Evolutionary conservation across 2,113 vertebrate genomes (phyloP), one percentile per base, ranked within the genome.

Genomic region (Geococcyx californianus): DNA sequence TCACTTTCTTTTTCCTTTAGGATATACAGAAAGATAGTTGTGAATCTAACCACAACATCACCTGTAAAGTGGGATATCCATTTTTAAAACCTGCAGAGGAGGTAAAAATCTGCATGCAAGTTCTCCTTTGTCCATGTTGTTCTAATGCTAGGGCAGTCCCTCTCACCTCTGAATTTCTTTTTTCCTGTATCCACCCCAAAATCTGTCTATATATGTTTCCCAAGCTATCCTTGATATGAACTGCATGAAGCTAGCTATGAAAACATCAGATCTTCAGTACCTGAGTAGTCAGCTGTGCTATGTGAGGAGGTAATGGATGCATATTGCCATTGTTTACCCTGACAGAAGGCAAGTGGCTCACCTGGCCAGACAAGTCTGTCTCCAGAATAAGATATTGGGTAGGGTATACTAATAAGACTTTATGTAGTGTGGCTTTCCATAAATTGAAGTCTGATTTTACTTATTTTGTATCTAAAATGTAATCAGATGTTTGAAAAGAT

Each of bases 21-120:
- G 98, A 97, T 51, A 98, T 98, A 90, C 98, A 98, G 38, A 99
- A 98, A 94, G 98, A 97, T n/a, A 98, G 97, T 4, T 99, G 98
- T 97, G 97, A 98, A 78, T 97, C 98, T 29, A 98, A 98, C 70
- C 98, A 95, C 20, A 99, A 97, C 83, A 95, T 99, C 93, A 98
- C 98, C 44, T 99, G 99, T 91, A 99, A 98, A 82, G 98, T 99
- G 45, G 99, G 99, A 83, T 99, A 99, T 89, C 99, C 99, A 13
- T 99, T 99, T 96, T 97, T 99, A 87, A 98, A 97, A 94, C 93
- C 85, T 81, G 96, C 95, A 51, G 96, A 97, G 49, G 96, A 96
- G 98, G 99, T 99, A 97, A 97, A 97, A 94, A 21, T 14, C 33
- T 58, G 36, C 26, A 16, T 56, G 56, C 85, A 66, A 60, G 10